Evolutionary conservation across 1,140 invertebrate genomes (phyloP), one percentile per base, ranked within the genome.

Genomic region (Eufriesea mexicana): DNA sequence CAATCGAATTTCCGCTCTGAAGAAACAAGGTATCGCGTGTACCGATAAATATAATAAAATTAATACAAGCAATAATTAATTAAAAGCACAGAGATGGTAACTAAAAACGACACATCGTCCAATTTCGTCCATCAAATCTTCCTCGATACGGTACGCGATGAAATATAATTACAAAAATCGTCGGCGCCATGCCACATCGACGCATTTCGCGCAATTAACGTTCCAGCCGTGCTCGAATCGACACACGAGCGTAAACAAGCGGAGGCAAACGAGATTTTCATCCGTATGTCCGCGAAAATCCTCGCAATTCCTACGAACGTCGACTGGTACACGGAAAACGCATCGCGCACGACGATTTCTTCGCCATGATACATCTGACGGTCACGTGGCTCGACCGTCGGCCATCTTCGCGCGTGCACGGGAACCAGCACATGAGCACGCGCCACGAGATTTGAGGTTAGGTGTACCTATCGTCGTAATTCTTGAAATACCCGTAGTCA

Each of bases 191-290:
- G 14, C 12, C n/a, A 61, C n/a, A n/a, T 61, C n/a, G n/a, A 59
- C 57, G 57, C 57, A n/a, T 61, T 61, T 35, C 28, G 61, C 61
- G 61, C 61, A 62, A 35, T 62, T 62, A 62, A 62, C 61, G 61
- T 28, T 62, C 16, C 61, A 28, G 25, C 16, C 61, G 25, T 16
- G 59, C 28, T 28, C 59, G 59, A 7, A 28, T 62, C 1, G 0
- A 62, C 14, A 12, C 25, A 18, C 25, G 16, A 25, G 16, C 25
- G 14, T 28, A 62, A 62, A 62, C 28, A 62, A 62, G 14, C 59
- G 18, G 16, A 25, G 1, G 61, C 28, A 35, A 62, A 62, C 14
- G 7, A 35, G 61, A 62, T 62, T 62, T 62, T 62, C 61, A 4
- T 2, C 25, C 25, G 16, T 62, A n/a, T n/a, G n/a, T n/a, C n/a